phyloP scores from a whole-genome alignment of 2,113 vertebrate species.

The Xenopus laevis region DNA sequence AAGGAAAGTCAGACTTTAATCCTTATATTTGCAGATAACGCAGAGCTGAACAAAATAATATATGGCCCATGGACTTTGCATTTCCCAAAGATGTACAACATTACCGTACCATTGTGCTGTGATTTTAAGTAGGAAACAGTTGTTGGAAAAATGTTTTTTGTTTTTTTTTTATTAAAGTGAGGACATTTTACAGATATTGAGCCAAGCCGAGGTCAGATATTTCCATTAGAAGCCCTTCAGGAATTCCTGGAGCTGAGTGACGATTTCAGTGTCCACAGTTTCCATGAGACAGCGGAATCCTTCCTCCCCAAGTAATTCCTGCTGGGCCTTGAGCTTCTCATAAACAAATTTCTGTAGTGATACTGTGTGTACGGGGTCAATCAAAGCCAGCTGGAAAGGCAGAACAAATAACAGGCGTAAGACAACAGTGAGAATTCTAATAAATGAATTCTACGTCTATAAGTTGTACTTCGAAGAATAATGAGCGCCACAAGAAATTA shows the following conservation, averaged over 20 bases:
- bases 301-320: conserved; percentile 82
- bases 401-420: conserved; percentile 40
- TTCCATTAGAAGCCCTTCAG: conserved; percentile 76
- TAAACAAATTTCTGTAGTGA: conserved; percentile 90
- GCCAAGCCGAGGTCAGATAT: not conserved
- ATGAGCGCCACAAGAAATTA: not conserved
- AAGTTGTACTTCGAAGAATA: not conserved
- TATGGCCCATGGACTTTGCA: no score
- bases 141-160: no score
- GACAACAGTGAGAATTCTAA: not conserved
- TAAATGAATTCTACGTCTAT: not conserved
- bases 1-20: no score
- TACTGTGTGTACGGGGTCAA: conserved; percentile 90
- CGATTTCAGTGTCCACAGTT: conserved; percentile 90
- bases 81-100: no score
- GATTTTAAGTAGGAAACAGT: no score
- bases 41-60: no score
- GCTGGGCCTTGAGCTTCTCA: conserved; percentile 94
- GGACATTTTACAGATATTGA: no score
- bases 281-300: conserved; percentile 91
- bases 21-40: no score
- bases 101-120: no score
- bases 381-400: conserved; percentile 79
- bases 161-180: no score
- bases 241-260: conserved; percentile 91